phyloP scores from a whole-genome alignment of 2,797 vertebrate genomes.

The Coregonus sp. region DNA sequence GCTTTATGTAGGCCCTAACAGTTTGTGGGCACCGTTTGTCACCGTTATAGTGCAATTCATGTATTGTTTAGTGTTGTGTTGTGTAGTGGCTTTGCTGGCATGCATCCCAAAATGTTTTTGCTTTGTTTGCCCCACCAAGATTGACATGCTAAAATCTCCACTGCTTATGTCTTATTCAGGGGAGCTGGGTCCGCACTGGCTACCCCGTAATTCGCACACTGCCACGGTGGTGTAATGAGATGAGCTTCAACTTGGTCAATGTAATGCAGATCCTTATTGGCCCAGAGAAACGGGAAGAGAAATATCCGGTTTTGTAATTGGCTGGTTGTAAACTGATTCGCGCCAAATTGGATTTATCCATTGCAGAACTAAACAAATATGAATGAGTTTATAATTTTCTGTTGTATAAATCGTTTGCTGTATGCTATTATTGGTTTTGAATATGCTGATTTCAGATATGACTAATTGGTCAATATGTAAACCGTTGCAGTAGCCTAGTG shows the following conservation, averaged over 20 bases:
- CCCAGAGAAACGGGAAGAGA: conserved; percentile 16
- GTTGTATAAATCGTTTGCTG: background rate
- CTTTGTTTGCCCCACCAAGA: too few relatives aligned
- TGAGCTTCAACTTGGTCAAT: conserved; percentile 3
- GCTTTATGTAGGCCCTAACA: too few relatives aligned
- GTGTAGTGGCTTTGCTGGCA: too few relatives aligned
- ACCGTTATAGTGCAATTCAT: too few relatives aligned
- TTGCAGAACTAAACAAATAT: background rate
- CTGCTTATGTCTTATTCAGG: too few relatives aligned
- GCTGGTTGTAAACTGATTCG: conserved; percentile 68
- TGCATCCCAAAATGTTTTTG: too few relatives aligned
- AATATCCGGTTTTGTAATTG: conserved; percentile 51
- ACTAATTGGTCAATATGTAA: background rate
- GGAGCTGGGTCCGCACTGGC: too few relatives aligned
- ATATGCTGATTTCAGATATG: background rate
- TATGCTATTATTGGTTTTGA: background rate
- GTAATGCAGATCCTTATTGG: conserved; percentile 30
- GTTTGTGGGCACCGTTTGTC: too few relatives aligned
- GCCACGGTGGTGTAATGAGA: background rate
- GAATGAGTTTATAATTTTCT: background rate
- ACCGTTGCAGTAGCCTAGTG: background rate
- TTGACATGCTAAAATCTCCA: too few relatives aligned
- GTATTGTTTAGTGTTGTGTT: too few relatives aligned
- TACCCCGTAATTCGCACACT: too few relatives aligned
- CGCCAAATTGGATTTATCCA: conserved; percentile 57